phyloP scores from a whole-genome alignment of 1,140 invertebrate species.

The Tetramorium simillimum region DNA sequence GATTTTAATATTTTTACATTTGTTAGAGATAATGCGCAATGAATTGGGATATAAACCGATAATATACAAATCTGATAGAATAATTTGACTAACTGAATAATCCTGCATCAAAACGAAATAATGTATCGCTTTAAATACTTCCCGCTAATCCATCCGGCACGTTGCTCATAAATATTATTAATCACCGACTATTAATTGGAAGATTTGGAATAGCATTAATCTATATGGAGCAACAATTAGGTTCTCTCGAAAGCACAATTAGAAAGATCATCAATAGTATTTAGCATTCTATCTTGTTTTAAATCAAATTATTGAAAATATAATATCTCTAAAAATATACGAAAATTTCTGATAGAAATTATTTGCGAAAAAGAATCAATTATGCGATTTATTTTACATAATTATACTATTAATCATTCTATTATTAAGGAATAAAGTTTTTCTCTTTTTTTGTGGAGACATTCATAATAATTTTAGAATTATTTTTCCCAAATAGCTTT shows the following conservation, averaged over 20 bases:
- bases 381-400: not conserved
- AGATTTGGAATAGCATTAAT: not conserved
- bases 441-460: not conserved
- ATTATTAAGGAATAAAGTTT: not conserved
- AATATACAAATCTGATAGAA: constrained; percentile 1
- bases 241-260: not conserved
- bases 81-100: constrained; percentile 43
- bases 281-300: not conserved
- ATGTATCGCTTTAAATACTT: constrained; percentile 18
- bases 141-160: not conserved
- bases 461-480: not conserved
- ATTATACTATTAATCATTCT: not conserved
- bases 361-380: not conserved
- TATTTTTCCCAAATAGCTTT: constrained; percentile 3
- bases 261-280: not conserved
- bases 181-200: constrained; percentile 11
- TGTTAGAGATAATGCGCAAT: not conserved
- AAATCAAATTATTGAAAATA: not conserved
- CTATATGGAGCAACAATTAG: not conserved
- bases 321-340: not conserved
- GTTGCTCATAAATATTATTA: constrained; percentile 12
- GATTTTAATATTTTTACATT: constrained; percentile 40
- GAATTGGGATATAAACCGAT: not conserved
- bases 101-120: constrained; percentile 42
- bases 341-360: not conserved